phyloP scores from a whole-genome alignment of 2,888 invertebrate species.

The Thymelicus acteon region DNA sequence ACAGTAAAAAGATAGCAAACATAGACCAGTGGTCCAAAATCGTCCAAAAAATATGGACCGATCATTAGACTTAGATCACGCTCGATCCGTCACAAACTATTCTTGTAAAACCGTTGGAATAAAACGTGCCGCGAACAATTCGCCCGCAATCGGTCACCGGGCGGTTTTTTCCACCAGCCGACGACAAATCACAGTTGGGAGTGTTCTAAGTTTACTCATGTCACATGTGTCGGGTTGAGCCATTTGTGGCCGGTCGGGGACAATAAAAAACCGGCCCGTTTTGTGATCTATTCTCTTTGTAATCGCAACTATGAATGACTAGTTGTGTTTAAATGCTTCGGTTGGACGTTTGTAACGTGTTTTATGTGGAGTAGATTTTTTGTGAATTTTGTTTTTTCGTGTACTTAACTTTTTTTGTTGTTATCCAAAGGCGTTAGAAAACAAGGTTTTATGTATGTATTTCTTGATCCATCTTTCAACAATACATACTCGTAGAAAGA shows the following conservation, averaged over 20 bases:
- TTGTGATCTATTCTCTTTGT: constrained; percentile 28
- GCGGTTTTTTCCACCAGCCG: constrained; percentile 38
- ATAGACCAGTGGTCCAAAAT: background rate
- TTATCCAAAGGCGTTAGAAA: too few species aligned
- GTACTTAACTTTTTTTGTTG: too few species aligned
- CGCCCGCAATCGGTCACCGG: constrained; percentile 40
- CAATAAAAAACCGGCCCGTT: constrained; percentile 37
- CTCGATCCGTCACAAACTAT: constrained; percentile 32
- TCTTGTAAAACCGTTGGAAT: constrained; percentile 29
- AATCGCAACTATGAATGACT: constrained; percentile 26
- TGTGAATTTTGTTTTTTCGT: background rate
- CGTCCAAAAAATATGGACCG: constrained; percentile 2
- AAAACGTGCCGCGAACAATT: constrained; percentile 31
- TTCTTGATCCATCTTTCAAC: too few species aligned
- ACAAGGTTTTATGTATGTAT: too few species aligned
- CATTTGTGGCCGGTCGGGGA: constrained; percentile 37
- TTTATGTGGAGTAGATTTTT: constrained; percentile 7
- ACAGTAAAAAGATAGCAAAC: background rate
- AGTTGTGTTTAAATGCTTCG: constrained; percentile 12
- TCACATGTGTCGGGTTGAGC: constrained; percentile 41
- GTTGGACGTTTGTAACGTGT: background rate
- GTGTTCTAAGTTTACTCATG: constrained; percentile 43
- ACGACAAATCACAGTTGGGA: constrained; percentile 43
- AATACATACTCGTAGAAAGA: too few species aligned
- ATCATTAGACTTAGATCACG: constrained; percentile 35